Percentiles rank a stretch among this genome's conserved stretches.
phyloP scores from a whole-genome alignment of 35 echinoderm and acorn worm species.

The Ptychodera flava region DNA sequence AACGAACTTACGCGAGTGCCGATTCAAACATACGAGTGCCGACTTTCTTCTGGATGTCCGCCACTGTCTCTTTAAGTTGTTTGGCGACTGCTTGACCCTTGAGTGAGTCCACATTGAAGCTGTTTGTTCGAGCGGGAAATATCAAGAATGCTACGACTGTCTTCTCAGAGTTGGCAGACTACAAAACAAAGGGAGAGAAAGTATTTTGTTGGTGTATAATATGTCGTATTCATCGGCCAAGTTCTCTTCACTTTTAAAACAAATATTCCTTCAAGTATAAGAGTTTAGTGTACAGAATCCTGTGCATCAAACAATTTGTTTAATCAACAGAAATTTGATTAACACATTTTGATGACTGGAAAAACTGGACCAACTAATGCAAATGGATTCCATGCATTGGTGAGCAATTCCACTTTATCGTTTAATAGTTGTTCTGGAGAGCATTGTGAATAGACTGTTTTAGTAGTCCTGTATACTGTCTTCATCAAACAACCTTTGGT shows the following conservation, averaged over 20 bases:
- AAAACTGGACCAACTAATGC: neutral
- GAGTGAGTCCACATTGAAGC: conserved; percentile 92
- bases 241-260: neutral
- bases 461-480: too few species aligned
- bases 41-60: conserved; percentile 79
- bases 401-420: too few species aligned
- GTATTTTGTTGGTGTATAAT: too few species aligned
- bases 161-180: conserved; percentile 43
- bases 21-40: conserved; percentile 81
- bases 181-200: too few species aligned
- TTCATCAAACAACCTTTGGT: too few species aligned
- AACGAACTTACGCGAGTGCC: conserved; percentile 68
- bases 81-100: conserved; percentile 89
- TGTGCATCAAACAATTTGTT: neutral
- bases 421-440: too few species aligned
- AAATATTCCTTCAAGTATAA: too few species aligned
- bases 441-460: too few species aligned
- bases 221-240: too few species aligned
- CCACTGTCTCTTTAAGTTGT: conserved; percentile 82
- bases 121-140: conserved; percentile 85
- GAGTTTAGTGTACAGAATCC: neutral
- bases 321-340: neutral
- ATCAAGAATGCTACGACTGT: conserved; percentile 95
- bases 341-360: neutral
- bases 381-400: too few species aligned